Base-by-base conservation (phyloP, 2,113 vertebrate genomes). In the Notarius quadriscutis region DNA sequence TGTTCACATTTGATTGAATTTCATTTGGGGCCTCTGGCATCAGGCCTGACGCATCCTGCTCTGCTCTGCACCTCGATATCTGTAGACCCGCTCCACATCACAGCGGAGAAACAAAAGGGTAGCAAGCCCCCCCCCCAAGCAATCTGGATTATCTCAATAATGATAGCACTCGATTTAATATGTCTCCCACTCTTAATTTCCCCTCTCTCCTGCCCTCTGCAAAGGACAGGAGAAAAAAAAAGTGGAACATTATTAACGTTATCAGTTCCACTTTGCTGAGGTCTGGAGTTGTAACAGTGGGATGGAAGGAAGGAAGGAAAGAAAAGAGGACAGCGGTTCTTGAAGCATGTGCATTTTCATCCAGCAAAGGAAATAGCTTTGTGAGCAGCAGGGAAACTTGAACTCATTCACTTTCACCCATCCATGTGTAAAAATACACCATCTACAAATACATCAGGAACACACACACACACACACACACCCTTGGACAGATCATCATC, bases 1-100 rank as follows among this genome's bases (percentile, higher is more conserved):
- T 60, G 88, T 79, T 86, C 88, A 81, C 81, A 85, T 75, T 87
- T 83, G 90, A 91, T 81, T 60, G 86, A 92, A 90, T 89, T 87
- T 75, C 58, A 83, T 88, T 83, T 63, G 8, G 71, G 7, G 50
- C 77, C 53, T 77, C 69, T 85, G 84, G 88, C 85, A 57, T 17
- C 69, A 81, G 84, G 81, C 75, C 63, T 53, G 57, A 58, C 27
- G 25, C 78, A 79, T 67, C 34, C 58, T 60, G 30, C 62, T 78
- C 51, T 58, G 11, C 17, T 58, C 57, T 27, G 60, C 79, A 50
- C 9, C 75, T 78, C 55, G 17, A 58, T 78, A 72, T 87, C 15
- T 83, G 50, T 27, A 77, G 10, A 72, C 55, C 50, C 17, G 55
- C 82, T 85, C 34, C 69, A 41, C 72, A 83, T 58, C 74, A 55